Conservation (phyloP, 2,888 invertebrate species). For the Sepiola atlantica region DNA sequence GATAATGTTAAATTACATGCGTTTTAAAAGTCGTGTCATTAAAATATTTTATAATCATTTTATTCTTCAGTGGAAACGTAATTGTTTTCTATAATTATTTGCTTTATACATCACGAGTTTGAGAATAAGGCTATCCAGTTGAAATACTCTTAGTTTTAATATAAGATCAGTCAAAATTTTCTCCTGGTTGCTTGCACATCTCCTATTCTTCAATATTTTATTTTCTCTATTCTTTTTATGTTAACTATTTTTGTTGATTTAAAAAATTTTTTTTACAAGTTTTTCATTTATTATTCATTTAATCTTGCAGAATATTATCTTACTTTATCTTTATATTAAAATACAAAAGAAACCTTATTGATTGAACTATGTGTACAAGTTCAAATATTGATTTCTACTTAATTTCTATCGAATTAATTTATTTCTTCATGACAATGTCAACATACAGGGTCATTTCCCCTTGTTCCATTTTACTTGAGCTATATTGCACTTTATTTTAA, state of each 20-base stretch:
- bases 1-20: background rate
- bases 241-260: background rate
- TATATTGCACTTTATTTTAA: background rate
- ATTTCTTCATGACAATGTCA: background rate
- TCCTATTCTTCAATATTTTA: background rate
- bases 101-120: background rate
- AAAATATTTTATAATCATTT: background rate
- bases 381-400: constrained; percentile 32
- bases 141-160: background rate
- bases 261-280: background rate
- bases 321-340: background rate
- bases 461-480: background rate
- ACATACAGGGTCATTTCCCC: constrained; percentile 32
- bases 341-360: background rate
- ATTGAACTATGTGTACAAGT: background rate
- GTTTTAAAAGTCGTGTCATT: background rate
- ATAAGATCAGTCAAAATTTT: constrained; percentile 15
- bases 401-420: background rate
- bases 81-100: constrained; percentile 15
- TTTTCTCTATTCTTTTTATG: background rate
- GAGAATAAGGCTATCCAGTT: background rate
- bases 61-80: background rate
- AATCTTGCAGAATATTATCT: background rate
- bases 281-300: constrained; percentile 9
- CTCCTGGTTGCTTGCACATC: background rate